These are phyloP conservation scores for Spilosoma lubricipeda DNA, from an alignment of 2,888 invertebrate genomes.

Conservation along the genomic window DNA sequence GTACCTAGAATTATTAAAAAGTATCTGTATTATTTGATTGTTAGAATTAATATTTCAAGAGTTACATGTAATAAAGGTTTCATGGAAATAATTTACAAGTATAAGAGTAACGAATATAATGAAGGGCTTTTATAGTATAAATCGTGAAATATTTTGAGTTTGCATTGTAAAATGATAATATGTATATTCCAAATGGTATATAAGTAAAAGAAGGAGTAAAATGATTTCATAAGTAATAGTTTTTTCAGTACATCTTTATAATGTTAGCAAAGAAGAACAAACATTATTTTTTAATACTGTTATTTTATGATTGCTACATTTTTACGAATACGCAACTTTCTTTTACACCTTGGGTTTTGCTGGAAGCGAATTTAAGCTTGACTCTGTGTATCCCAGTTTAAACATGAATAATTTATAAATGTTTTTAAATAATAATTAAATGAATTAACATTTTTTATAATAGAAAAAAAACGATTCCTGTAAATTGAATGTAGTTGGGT, in stretches of 20 bases:
- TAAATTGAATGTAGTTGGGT: background rate
- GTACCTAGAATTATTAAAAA: slow-evolving; percentile 64
- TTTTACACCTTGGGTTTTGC: too few relatives aligned
- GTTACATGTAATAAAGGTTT: background rate
- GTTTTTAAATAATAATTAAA: background rate
- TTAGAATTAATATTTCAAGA: background rate
- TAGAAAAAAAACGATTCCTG: background rate
- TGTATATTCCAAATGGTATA: too few relatives aligned
- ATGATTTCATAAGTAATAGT: too few relatives aligned
- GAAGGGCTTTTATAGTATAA: background rate
- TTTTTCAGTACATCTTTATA: too few relatives aligned
- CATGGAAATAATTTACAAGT: background rate
- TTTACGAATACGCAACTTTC: too few relatives aligned
- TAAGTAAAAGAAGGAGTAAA: too few relatives aligned
- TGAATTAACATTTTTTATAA: background rate
- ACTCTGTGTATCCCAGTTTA: too few relatives aligned
- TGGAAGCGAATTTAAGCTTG: too few relatives aligned
- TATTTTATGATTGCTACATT: too few relatives aligned
- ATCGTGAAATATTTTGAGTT: background rate
- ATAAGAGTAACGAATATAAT: background rate
- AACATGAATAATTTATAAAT: too few relatives aligned
- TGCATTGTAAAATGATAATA: background rate
- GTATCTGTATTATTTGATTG: background rate
- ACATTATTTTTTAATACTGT: too few relatives aligned
- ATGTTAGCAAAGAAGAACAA: background rate